A percentile compares a stretch with the other conserved stretches of the same genome.
Conservation (phyloP, 2,113 vertebrate species). For the Hoplias malabaricus region DNA sequence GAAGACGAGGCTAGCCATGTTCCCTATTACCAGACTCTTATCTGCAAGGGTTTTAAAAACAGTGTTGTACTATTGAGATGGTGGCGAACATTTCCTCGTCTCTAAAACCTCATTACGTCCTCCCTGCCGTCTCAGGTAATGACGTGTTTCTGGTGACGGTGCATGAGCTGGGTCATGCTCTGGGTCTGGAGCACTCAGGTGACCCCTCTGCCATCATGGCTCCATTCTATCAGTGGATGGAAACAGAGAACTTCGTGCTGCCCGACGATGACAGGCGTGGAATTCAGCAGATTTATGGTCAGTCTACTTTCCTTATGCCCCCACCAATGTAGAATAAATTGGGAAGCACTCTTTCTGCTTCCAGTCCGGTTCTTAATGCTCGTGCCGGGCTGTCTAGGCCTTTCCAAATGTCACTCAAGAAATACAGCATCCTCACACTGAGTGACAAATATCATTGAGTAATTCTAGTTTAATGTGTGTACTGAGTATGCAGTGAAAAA, state of each 20-base stretch:
- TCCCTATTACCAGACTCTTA: too few species aligned
- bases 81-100: too few species aligned
- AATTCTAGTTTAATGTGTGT: not conserved
- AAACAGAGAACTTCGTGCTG: conserved; percentile 85
- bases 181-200: conserved; percentile 88
- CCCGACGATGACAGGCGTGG: conserved; percentile 85
- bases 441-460: not conserved
- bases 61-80: too few species aligned
- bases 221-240: conserved; percentile 92
- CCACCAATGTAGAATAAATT: not conserved
- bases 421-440: not conserved
- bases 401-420: not conserved
- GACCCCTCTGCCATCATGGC: conserved; percentile 90
- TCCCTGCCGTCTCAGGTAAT: conserved; percentile 76
- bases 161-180: conserved; percentile 87
- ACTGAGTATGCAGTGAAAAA: not conserved
- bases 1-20: too few species aligned
- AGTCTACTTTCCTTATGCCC: conserved; percentile 7
- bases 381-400: not conserved
- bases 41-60: too few species aligned
- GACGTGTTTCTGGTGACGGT: conserved; percentile 89
- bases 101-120: too few species aligned
- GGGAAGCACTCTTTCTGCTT: not conserved
- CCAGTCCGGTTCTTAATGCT: not conserved
- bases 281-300: conserved; percentile 87